These are phyloP conservation scores for Anthoscopus minutus DNA, from an alignment of 2,113 vertebrate species.

Conservation along the genomic window DNA sequence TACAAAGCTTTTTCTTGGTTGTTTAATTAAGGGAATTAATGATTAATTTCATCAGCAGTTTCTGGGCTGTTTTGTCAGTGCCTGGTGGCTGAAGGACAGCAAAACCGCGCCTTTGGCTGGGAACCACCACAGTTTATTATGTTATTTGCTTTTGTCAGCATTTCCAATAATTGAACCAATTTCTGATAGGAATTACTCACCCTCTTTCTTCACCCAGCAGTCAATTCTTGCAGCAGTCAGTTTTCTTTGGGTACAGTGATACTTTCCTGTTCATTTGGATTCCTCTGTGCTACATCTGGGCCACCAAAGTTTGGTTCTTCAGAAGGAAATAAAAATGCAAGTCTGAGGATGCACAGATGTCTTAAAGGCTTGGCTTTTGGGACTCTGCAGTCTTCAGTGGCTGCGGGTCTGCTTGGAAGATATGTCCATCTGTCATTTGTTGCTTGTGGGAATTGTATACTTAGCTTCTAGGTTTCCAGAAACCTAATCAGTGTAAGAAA, in stretches of 20 bases:
- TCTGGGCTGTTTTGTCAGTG: background rate
- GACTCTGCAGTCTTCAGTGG: background rate
- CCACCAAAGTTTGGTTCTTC: background rate
- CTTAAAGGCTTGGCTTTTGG: background rate
- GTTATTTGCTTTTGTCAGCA: background rate
- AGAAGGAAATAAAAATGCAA: background rate
- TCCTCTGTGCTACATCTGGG: background rate
- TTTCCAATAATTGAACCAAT: background rate
- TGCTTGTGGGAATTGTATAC: background rate
- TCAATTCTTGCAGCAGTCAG: background rate
- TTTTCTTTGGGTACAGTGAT: background rate
- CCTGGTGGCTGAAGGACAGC: conserved; percentile 1
- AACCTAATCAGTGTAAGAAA: background rate
- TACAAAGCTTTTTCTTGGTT: background rate
- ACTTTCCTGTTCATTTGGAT: background rate
- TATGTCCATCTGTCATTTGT: background rate
- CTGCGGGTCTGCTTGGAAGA: background rate
- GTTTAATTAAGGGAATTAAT: conserved; percentile 35
- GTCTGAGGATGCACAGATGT: background rate
- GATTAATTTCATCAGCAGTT: conserved; percentile 21
- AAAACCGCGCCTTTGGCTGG: background rate
- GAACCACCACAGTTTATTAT: background rate
- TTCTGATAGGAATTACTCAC: background rate
- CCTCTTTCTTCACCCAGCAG: background rate
- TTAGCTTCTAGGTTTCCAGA: background rate